Conservation (phyloP, 2,797 vertebrate species). For the Typhlichthys eigenmanni region DNA sequence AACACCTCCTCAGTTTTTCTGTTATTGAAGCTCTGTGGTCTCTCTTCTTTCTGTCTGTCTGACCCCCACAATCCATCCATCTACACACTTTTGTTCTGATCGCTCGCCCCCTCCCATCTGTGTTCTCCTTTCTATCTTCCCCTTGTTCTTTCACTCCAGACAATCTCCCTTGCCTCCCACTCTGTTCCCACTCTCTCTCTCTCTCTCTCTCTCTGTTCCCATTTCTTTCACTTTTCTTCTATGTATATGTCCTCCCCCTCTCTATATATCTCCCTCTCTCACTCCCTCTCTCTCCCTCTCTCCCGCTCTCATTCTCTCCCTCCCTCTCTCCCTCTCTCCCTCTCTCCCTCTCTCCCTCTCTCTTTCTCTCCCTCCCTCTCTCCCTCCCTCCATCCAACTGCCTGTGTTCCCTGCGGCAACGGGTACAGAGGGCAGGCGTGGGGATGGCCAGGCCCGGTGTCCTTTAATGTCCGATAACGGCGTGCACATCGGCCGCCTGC, state of each 20-base stretch:
- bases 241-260: no score
- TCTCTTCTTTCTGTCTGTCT: slow-evolving; percentile 53
- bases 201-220: slow-evolving; percentile 26
- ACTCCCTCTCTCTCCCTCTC: slow-evolving; percentile 7
- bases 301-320: slow-evolving; percentile 29
- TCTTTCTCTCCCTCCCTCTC: slow-evolving; percentile 1
- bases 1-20: slow-evolving; percentile 69
- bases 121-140: background rate
- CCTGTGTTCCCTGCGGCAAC: slow-evolving; percentile 50
- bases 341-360: slow-evolving; percentile 4
- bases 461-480: slow-evolving; percentile 82
- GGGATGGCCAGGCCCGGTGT: slow-evolving; percentile 71
- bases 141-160: background rate
- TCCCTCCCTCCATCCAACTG: background rate
- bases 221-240: no score
- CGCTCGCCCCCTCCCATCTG: slow-evolving; percentile 24
- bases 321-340: slow-evolving; percentile 2
- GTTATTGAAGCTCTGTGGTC: slow-evolving; percentile 63
- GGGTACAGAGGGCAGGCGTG: slow-evolving; percentile 63
- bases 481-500: slow-evolving; percentile 70
- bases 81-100: no score
- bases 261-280: no score
- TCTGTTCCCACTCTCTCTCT: slow-evolving; percentile 55
- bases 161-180: slow-evolving; percentile 22
- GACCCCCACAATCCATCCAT: no score